These are phyloP conservation scores for Asbolus verrucosus DNA, from an alignment of 1,140 invertebrate genomes.

Conservation along the genomic window DNA sequence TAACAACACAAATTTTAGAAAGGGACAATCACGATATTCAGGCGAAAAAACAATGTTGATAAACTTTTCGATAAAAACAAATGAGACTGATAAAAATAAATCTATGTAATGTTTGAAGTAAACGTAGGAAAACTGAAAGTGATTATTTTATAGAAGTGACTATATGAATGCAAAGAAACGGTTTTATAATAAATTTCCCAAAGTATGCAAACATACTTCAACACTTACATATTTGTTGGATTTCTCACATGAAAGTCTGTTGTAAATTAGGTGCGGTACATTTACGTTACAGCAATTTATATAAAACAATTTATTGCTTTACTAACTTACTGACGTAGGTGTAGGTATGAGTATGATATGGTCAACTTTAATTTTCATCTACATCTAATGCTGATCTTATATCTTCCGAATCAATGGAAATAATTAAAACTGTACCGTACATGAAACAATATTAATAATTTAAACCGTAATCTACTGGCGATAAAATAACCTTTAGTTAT, in stretches of 20 bases:
- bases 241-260: constrained; percentile 35
- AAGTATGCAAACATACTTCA: constrained; percentile 38
- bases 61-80: no score
- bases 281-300: constrained; percentile 51
- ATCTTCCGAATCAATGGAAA: no score
- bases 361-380: no score
- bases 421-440: no score
- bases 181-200: constrained; percentile 29
- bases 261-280: constrained; percentile 51
- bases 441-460: no score
- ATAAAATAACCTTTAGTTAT: constrained; percentile 43
- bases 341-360: constrained; percentile 29
- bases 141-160: no score
- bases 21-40: neutral
- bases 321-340: constrained; percentile 32
- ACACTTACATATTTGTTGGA: constrained; percentile 34
- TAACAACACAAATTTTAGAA: neutral
- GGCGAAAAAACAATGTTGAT: no score
- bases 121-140: no score
- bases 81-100: no score
- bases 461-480: constrained; percentile 9
- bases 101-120: no score
- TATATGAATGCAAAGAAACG: neutral
- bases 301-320: constrained; percentile 52
- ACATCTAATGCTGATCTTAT: no score